A percentile compares a stretch with the other conserved stretches of the same genome.
phyloP scores from a whole-genome alignment of 2,888 invertebrate genomes.

The Prosopocoilus inquinatus region DNA sequence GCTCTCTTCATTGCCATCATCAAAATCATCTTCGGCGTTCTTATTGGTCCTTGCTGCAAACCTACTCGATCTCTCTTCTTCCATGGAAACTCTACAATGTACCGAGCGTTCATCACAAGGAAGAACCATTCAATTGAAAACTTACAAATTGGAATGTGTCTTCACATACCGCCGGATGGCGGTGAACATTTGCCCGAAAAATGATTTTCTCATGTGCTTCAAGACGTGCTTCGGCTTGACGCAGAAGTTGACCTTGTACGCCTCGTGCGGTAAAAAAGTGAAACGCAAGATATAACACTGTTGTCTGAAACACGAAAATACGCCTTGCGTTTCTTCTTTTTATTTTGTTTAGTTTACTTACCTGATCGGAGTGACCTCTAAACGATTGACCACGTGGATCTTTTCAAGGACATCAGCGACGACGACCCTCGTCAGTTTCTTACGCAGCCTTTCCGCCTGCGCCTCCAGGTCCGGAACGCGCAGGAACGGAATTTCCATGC shows the following conservation, averaged over 20 bases:
- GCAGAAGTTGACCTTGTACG: conserved; percentile 71
- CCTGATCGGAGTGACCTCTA: conserved; percentile 58
- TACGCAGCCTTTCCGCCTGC: conserved; percentile 66
- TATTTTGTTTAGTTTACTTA: conserved; percentile 31
- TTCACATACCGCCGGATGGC: conserved; percentile 61
- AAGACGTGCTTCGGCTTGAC: conserved; percentile 70
- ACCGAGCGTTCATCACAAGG: background rate
- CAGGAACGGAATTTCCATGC: conserved; percentile 88
- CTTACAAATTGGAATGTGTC: conserved; percentile 54
- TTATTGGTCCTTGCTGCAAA: conserved; percentile 27
- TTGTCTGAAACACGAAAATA: conserved; percentile 42
- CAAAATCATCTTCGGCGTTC: conserved; percentile 44
- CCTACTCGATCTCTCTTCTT: conserved; percentile 43
- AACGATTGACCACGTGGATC: conserved; percentile 60
- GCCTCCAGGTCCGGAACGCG: conserved; percentile 52
- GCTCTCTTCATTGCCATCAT: conserved; percentile 33
- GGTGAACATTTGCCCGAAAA: conserved; percentile 66
- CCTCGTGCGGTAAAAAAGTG: conserved; percentile 69
- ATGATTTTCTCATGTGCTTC: conserved; percentile 70
- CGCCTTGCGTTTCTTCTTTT: conserved; percentile 1
- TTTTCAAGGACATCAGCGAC: conserved; percentile 77
- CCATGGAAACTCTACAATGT: conserved; percentile 14
- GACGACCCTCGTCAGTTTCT: conserved; percentile 74
- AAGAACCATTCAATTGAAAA: conserved; percentile 20
- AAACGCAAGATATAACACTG: conserved; percentile 69